Evolutionary conservation across 2,888 invertebrate genomes (phyloP), one percentile per base, ranked within the genome.

Genomic region (Conus canariensis): DNA sequence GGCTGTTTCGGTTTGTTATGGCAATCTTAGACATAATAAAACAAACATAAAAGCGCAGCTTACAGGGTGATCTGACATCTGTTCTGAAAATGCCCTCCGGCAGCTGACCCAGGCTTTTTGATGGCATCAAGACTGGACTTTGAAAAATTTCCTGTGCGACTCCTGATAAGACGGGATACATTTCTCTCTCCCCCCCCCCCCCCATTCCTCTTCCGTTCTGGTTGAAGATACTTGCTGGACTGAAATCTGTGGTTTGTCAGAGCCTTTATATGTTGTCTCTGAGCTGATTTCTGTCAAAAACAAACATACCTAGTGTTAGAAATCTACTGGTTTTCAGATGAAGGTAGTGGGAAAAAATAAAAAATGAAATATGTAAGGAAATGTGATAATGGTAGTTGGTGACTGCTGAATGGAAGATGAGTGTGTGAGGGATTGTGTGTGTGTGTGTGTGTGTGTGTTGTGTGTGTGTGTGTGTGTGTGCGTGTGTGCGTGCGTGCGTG

Each of bases 21-120:
- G 22, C 22, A 10, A 80, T 56, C 30, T 12, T 7, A 22, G 56
- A 58, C 22, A 83, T 83, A 19, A 19, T 58, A 19, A 9, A 58
- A 22, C 12, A 83, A 83, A 6, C 22, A 30, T 12, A 19, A 64
- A 64, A 16, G 64, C 64, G 16, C 10, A 16, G 16, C 12, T 56
- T 83, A 7, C 56, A 19, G 19, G 56, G 25, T 83, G 7, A 7
- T 14, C 8, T 83, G 25, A 83, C 82, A 14, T 12, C 25, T 83
- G 7, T 58, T 6, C 9, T 83, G 82, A 58, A 56, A 10, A 83
- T 58, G 82, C 58, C 25, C 25, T 59, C 25, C 2, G 58, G 83
- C 83, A 58, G 19, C 14, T 25, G 86, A 86, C 86, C 67, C 86
- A 86, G 86, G 86, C 86, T 86, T 86, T 86, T 67, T 85, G 30